A percentile compares a stretch with the other conserved stretches of the same genome.
Evolutionary conservation across 2,797 vertebrate species (phyloP).

Genomic region (Gallirallus australis): DNA sequence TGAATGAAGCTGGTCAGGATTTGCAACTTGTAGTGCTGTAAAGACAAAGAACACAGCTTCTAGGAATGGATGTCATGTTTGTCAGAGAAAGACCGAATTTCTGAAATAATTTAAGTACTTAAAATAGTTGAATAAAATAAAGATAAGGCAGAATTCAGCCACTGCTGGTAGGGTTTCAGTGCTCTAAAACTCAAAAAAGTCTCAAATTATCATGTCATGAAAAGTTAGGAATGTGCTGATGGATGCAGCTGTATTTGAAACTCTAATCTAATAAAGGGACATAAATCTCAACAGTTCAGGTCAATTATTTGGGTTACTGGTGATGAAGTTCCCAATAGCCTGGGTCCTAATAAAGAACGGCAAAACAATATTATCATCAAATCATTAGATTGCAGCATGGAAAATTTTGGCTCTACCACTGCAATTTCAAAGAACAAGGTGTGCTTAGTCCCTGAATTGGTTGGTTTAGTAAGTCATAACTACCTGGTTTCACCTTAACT

Average conservation of each 20-base stretch:
- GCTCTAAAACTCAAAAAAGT: not conserved
- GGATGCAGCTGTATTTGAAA: not conserved
- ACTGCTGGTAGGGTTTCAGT: not conserved
- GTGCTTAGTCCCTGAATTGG: not conserved
- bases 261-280: not conserved
- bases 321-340: not conserved
- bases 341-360: not conserved
- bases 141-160: not conserved
- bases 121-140: not conserved
- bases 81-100: not conserved
- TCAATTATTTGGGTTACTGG: not conserved
- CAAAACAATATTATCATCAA: not conserved
- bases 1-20: not conserved
- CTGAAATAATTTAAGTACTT: not conserved
- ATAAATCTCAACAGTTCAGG: not conserved
- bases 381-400: not conserved
- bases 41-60: not conserved
- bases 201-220: not conserved
- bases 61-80: not conserved
- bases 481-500: constrained; percentile 3
- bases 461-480: not conserved
- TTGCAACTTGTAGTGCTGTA: not conserved
- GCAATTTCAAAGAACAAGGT: not conserved
- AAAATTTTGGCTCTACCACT: not conserved
- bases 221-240: not conserved